Conservation (phyloP, 2,797 vertebrate species). For the Uromys caudimaculatus region DNA sequence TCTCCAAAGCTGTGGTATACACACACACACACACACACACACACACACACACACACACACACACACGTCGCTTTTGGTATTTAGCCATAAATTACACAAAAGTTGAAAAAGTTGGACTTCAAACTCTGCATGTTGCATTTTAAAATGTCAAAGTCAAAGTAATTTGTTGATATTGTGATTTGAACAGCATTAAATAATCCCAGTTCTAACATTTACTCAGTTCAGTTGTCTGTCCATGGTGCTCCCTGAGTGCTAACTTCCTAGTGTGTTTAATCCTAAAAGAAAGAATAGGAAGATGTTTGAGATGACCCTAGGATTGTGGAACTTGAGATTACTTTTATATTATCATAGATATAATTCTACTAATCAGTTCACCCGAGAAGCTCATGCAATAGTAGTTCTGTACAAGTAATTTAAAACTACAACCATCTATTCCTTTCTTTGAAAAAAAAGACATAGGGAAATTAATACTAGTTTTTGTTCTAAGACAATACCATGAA, state of each 20-base stretch:
- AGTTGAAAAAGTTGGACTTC: neutral
- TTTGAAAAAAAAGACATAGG: neutral
- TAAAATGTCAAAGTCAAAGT: neutral
- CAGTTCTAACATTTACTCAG: neutral
- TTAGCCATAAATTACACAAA: neutral
- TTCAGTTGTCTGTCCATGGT: neutral
- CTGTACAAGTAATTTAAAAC: neutral
- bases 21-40: neutral
- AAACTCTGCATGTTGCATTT: neutral
- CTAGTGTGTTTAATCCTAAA: neutral
- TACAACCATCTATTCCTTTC: neutral
- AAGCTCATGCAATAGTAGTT: neutral
- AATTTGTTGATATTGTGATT: neutral
- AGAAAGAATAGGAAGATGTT: neutral
- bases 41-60: neutral
- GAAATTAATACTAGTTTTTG: neutral
- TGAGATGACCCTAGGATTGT: neutral
- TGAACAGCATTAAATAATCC: neutral
- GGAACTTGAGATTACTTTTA: neutral
- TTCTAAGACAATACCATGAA: neutral
- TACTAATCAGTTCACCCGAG: neutral
- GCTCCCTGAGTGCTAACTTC: neutral
- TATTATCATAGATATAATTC: neutral
- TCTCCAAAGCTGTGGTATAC: neutral
- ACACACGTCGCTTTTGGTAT: neutral